Conservation (phyloP, 2,797 vertebrate genomes). For the Xiphophorus birchmanni region DNA sequence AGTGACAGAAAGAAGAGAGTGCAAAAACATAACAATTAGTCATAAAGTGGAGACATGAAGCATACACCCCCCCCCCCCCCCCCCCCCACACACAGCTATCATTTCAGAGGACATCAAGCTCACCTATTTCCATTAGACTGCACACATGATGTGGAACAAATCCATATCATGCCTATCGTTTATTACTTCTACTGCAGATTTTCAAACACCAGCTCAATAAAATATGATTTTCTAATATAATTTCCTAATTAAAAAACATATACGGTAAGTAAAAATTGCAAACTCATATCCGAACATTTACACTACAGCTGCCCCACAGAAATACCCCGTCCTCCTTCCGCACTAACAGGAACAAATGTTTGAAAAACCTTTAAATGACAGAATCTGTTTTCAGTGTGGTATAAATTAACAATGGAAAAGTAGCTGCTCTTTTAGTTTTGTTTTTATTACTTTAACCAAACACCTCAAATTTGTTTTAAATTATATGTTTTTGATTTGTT, state of each 20-base stretch:
- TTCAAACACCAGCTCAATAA: not conserved
- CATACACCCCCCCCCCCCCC: no score
- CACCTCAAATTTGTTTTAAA: not conserved
- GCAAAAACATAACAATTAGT: conserved; percentile 52
- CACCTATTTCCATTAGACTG: conserved; percentile 1
- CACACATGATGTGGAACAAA: not conserved
- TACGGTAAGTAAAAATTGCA: not conserved
- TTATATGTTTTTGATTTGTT: not conserved
- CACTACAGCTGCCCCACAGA: not conserved
- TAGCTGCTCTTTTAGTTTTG: not conserved
- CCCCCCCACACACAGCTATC: not conserved
- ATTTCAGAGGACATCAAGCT: conserved; percentile 7
- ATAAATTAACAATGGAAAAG: not conserved
- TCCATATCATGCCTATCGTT: not conserved
- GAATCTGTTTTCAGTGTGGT: not conserved
- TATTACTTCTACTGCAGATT: not conserved
- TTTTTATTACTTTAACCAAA: not conserved
- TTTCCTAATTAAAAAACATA: no score
- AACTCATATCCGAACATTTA: not conserved
- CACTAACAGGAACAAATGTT: not conserved
- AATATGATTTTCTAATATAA: not conserved
- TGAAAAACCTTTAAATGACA: not conserved
- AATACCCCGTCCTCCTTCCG: not conserved
- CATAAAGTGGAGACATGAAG: conserved; percentile 40
- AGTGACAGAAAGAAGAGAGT: conserved; percentile 60